Evolutionary conservation across 2,113 vertebrate species (phyloP).

Genomic region (Cephalopholis sonnerati): DNA sequence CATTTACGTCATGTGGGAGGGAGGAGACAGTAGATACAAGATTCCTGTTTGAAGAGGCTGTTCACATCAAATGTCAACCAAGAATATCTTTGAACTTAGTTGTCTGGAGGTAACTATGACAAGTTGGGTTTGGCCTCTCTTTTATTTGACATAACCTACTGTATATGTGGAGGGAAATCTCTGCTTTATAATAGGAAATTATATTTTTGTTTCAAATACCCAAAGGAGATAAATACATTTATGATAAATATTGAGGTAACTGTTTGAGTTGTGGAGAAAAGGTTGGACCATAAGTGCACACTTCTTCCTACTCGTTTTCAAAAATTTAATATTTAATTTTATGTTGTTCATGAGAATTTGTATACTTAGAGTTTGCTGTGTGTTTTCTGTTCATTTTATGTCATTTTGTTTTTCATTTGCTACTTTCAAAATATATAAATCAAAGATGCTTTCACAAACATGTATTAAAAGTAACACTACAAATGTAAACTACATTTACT

Average conservation of each 20-base stretch:
- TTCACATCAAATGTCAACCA: slow-evolving; percentile 38
- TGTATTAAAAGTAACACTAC: background rate
- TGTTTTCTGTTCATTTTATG: too few species aligned
- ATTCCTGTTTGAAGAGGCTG: slow-evolving; percentile 26
- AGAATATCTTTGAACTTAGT: slow-evolving; percentile 50
- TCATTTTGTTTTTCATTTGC: too few species aligned
- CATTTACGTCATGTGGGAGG: slow-evolving; percentile 41
- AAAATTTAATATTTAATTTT: too few species aligned
- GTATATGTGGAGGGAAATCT: slow-evolving; percentile 7
- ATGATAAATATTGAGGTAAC: too few species aligned
- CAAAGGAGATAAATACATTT: background rate
- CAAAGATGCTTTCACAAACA: too few species aligned
- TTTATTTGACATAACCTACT: slow-evolving; percentile 11
- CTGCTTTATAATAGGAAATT: background rate
- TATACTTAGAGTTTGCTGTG: too few species aligned
- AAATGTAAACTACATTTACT: background rate
- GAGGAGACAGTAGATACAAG: slow-evolving; percentile 25
- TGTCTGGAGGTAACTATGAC: slow-evolving; percentile 32
- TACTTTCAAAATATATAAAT: too few species aligned
- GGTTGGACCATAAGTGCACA: too few species aligned
- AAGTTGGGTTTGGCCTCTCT: slow-evolving; percentile 26
- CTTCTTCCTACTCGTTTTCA: too few species aligned
- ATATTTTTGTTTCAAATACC: background rate
- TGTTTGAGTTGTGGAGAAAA: too few species aligned
- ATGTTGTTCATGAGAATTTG: too few species aligned